These are phyloP conservation scores for Seira musarum DNA, from an alignment of 2,888 invertebrate genomes.

Conservation along the genomic window DNA sequence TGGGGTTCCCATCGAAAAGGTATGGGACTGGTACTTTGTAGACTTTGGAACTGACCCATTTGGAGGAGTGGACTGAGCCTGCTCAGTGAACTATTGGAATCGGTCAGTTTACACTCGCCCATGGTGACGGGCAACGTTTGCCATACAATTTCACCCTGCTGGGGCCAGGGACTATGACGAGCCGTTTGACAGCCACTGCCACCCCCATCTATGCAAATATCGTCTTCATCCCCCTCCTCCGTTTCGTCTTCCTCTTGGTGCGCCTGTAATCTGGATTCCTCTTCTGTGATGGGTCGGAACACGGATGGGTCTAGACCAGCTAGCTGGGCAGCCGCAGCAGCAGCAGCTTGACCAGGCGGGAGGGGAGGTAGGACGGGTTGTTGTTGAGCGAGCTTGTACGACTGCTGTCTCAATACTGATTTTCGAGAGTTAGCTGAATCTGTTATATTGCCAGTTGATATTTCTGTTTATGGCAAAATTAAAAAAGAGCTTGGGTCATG, in stretches of 20 bases:
- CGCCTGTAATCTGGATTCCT: constrained; percentile 58
- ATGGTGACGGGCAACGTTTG: constrained; percentile 67
- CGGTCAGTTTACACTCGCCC: constrained; percentile 69
- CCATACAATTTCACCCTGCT: constrained; percentile 62
- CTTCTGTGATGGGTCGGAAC: constrained; percentile 65
- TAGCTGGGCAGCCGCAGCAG: constrained; percentile 45
- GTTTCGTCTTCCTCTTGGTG: constrained; percentile 56
- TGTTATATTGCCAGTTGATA: constrained; percentile 50
- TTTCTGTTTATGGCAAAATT: constrained; percentile 53
- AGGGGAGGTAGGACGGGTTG: constrained; percentile 87
- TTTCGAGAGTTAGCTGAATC: constrained; percentile 62
- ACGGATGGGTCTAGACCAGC: constrained; percentile 62
- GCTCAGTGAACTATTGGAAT: constrained; percentile 67
- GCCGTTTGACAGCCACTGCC: constrained; percentile 51
- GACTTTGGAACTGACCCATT: constrained; percentile 55
- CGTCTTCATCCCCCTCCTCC: constrained; percentile 61
- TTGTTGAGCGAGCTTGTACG: constrained; percentile 87
- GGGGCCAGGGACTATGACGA: constrained; percentile 63
- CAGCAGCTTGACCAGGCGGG: constrained; percentile 73
- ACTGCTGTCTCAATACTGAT: constrained; percentile 83
- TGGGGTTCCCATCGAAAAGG: constrained; percentile 46
- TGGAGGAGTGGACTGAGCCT: constrained; percentile 66
- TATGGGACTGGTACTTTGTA: constrained; percentile 43
- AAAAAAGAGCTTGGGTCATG: no score
- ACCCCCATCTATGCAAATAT: constrained; percentile 54